phyloP scores from a whole-genome alignment of 2,113 vertebrate genomes.

The Pelecanus crispus region DNA sequence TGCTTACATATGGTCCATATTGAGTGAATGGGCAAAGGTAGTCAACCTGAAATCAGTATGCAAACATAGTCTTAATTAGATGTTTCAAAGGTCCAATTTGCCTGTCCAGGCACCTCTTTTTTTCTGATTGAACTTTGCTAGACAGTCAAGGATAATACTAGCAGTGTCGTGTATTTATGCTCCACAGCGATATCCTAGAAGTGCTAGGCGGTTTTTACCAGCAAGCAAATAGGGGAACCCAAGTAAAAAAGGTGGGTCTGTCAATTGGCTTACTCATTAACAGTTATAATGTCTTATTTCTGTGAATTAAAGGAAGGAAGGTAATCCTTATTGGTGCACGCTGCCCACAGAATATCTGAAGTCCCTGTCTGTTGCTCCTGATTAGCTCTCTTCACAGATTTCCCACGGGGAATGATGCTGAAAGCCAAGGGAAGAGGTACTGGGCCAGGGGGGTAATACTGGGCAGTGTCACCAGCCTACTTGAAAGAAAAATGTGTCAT shows the following conservation, averaged over 20 bases:
- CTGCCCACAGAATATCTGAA: slow-evolving; percentile 24
- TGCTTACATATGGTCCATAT: background rate
- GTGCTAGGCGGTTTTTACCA: background rate
- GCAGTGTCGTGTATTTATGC: background rate
- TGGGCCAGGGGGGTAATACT: background rate
- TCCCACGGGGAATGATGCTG: slow-evolving; percentile 1
- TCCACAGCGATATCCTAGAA: background rate
- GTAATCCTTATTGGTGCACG: slow-evolving; percentile 2
- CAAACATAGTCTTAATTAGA: slow-evolving; percentile 29
- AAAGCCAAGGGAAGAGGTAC: background rate
- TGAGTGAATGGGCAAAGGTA: background rate
- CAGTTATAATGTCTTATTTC: slow-evolving; percentile 1
- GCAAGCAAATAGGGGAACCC: background rate
- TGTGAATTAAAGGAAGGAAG: slow-evolving; percentile 22
- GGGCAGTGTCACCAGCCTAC: background rate
- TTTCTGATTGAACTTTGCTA: background rate
- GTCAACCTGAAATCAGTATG: slow-evolving; percentile 41
- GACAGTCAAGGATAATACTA: background rate
- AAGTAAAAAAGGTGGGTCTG: background rate
- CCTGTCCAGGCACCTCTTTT: background rate
- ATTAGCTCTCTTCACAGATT: slow-evolving; percentile 20
- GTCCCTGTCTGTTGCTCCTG: background rate
- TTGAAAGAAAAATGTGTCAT: slow-evolving; percentile 27
- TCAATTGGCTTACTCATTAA: slow-evolving; percentile 47
- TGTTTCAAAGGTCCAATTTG: background rate